Conservation (phyloP, 1,140 invertebrate genomes). For the Stegodyphus dumicola region DNA sequence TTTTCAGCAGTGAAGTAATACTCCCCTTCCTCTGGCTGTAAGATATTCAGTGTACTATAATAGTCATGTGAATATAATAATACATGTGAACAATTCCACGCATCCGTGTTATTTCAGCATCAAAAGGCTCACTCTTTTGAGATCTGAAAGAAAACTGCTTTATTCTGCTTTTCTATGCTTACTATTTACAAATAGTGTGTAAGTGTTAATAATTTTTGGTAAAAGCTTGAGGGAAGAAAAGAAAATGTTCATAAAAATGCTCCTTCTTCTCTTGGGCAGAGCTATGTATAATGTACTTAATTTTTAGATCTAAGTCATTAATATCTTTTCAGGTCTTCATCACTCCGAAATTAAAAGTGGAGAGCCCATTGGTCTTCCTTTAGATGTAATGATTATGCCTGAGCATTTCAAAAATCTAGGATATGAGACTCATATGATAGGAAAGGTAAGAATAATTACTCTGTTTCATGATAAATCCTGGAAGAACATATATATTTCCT, state of each 20-base stretch:
- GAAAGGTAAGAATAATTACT: slow-evolving; percentile 56
- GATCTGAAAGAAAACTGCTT: too few relatives aligned
- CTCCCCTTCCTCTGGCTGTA: too few relatives aligned
- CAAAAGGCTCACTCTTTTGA: too few relatives aligned
- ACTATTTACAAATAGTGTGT: too few relatives aligned
- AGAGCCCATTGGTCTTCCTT: slow-evolving; percentile 65
- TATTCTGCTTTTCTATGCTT: too few relatives aligned
- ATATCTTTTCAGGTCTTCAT: slow-evolving; percentile 60
- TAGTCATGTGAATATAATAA: too few relatives aligned
- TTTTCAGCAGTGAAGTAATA: too few relatives aligned
- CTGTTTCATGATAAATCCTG: too few relatives aligned
- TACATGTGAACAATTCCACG: too few relatives aligned
- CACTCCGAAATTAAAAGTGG: slow-evolving; percentile 64
- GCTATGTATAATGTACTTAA: background rate
- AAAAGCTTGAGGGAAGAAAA: background rate
- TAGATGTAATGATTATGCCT: slow-evolving; percentile 66
- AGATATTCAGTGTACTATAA: too few relatives aligned
- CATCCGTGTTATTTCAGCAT: too few relatives aligned
- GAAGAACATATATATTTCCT: too few relatives aligned
- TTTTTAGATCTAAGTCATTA: background rate
- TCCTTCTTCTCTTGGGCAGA: background rate
- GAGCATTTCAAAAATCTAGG: slow-evolving; percentile 61
- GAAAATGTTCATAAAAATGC: background rate
- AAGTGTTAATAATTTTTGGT: background rate
- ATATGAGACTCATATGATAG: slow-evolving; percentile 58